Evolutionary conservation across 2,113 vertebrate genomes (phyloP), one percentile per base, ranked within the genome.

Genomic region (Candoia aspera): DNA sequence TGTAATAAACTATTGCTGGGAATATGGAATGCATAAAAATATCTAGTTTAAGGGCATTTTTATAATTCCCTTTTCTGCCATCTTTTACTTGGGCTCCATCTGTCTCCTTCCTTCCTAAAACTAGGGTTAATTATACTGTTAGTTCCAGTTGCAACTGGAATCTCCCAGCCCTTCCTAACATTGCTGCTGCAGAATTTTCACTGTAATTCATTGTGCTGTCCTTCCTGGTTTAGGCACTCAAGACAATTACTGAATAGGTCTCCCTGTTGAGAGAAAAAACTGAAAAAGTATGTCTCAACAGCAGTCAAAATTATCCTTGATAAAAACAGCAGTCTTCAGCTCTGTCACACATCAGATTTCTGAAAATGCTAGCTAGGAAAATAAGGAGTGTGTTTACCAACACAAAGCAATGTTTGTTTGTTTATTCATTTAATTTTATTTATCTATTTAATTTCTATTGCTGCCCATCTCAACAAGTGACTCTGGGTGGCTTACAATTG

Each of bases 221-320:
- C 0, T 93, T 89, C 12, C 60, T 58, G 88, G 88, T 37, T 33
- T 90, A 60, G 54, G 13, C 89, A 90, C 42, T 73, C 93, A 1
- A 79, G 68, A 93, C 84, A 94, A 95, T 95, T 90, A 90, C 8
- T 1, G 21, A 92, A 19, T 87, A 95, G 46, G 54, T 94, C 89
- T 90, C 42, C 62, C 17, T 86, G n/a, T 64, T 90, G 91, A 92
- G 49, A 68, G 6, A 89, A 95, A 95, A 95, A 90, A 13, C 79
- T 95, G 90, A 93, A 96, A 94, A 21, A 53, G 94, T 93, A 26
- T 88, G 4, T 95, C 93, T 93, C 2, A 92, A n/a, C 59, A 79
- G 1, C 53, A 94, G 91, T 54, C 37, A 93, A 94, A 92, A 95
- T 92, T 91, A 93, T 91, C 92, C 11, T 90, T 83, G 79, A 84